Conservation (phyloP, 2,888 invertebrate species). For the Melipona beecheii region DNA sequence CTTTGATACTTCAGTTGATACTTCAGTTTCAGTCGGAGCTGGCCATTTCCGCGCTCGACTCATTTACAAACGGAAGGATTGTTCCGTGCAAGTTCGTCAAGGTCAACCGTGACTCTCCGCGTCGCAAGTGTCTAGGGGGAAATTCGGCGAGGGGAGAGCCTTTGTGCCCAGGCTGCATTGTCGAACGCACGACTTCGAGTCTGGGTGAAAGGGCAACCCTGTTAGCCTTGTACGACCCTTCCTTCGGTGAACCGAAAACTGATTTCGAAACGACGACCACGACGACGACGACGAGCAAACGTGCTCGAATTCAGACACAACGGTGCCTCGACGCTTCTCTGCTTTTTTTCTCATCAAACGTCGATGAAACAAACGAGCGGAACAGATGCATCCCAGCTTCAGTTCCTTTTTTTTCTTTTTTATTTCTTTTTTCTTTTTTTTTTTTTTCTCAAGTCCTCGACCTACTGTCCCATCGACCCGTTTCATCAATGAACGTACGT, state of each 20-base stretch:
- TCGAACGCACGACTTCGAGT: slow-evolving; percentile 6
- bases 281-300: no score
- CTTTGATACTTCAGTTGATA: background rate
- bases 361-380: slow-evolving; percentile 10
- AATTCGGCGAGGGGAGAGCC: background rate
- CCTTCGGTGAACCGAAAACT: background rate
- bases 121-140: background rate
- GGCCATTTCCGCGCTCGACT: no score
- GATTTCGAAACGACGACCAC: slow-evolving; percentile 3
- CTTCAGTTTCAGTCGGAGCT: background rate
- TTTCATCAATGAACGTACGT: background rate
- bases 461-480: slow-evolving; percentile 10
- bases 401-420: no score
- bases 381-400: background rate
- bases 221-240: slow-evolving; percentile 6
- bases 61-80: background rate
- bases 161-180: slow-evolving; percentile 22
- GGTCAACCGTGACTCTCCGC: background rate
- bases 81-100: background rate
- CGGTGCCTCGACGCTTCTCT: no score
- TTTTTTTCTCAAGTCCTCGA: background rate
- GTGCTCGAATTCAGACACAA: slow-evolving; percentile 6
- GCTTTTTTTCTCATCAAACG: background rate
- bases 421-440: no score
- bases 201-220: slow-evolving; percentile 19